Evolutionary conservation across 2,113 vertebrate species (phyloP), one percentile per base, ranked within the genome.

Genomic region (Caranx melampygus): DNA sequence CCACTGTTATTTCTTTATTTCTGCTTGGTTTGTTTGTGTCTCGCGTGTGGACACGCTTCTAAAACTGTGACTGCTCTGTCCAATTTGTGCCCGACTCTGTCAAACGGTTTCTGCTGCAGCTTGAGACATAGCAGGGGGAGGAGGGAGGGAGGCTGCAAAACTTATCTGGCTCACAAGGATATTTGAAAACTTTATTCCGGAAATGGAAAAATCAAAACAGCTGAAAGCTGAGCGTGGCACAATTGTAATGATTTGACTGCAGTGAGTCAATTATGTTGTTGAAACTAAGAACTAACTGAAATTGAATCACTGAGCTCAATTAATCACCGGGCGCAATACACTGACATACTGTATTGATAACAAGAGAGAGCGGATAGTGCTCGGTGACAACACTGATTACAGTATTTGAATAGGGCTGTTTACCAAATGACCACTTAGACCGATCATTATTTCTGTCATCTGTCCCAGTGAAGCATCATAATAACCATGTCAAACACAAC

Each of bases 71-170:
- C 69, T 8, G 26, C 13, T 68, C 69, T 44, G 42, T 77, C 83
- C 74, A 75, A 82, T 82, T 55, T 69, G 42, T 77, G 57, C 14
- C 35, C 1, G n/a, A 20, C 47, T 67, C 68, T 70, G 78, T 72
- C 68, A 63, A n/a, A 68, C 83, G 20, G 57, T 18, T 57, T 72
- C 26, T 6, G n/a, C 1, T 35, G 63, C 33, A n/a, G 57, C 16
- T 13, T 0, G 31, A 21, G 58, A 78, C 70, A 6, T 3, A 47
- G 72, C 35, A 15, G 2, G 5, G 8, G 34, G 58, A 47, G 72
- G 31, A 15, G 2, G 8, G 8, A 42, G 58, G 42, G 35, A 44
- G 14, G 40, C 0, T 63, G 26, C 11, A 18, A 49, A 31, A 37
- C 51, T 37, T 3, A 0, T 40, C 59, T 66, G 71, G 59, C 71